Evolutionary conservation across 2,113 vertebrate species (phyloP).

Genomic region (Struthio camelus): DNA sequence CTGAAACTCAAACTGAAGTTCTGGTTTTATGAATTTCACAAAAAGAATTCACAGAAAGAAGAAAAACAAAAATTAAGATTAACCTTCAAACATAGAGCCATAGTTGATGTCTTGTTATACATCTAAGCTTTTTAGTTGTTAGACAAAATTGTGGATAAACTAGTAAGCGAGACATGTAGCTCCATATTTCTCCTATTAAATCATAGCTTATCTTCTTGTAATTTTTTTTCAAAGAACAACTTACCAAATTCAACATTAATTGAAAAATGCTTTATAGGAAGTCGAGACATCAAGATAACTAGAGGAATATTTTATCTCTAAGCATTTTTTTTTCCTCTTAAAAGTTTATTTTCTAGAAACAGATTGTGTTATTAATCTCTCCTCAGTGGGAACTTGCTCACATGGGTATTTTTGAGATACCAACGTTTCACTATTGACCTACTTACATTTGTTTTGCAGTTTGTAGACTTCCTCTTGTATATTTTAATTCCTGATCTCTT

Average conservation of each 20-base stretch:
- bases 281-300: neutral
- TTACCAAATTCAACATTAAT: neutral
- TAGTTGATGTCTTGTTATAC: neutral
- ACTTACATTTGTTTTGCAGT: neutral
- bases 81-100: neutral
- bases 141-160: neutral
- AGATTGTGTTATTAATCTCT: neutral
- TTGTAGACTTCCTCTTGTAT: neutral
- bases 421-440: neutral
- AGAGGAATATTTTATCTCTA: neutral
- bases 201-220: neutral
- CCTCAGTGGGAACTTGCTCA: neutral
- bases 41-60: neutral
- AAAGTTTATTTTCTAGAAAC: neutral
- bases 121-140: neutral
- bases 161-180: neutral
- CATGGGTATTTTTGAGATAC: neutral
- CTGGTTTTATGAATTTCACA: neutral
- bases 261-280: neutral
- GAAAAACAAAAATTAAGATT: neutral
- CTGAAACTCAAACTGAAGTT: neutral
- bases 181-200: neutral
- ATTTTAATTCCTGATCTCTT: neutral
- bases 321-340: neutral
- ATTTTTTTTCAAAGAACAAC: neutral